Percentiles rank a stretch among this genome's conserved stretches.
phyloP scores from a whole-genome alignment of 2,888 invertebrate species.

The Myopa tessellatipennis region DNA sequence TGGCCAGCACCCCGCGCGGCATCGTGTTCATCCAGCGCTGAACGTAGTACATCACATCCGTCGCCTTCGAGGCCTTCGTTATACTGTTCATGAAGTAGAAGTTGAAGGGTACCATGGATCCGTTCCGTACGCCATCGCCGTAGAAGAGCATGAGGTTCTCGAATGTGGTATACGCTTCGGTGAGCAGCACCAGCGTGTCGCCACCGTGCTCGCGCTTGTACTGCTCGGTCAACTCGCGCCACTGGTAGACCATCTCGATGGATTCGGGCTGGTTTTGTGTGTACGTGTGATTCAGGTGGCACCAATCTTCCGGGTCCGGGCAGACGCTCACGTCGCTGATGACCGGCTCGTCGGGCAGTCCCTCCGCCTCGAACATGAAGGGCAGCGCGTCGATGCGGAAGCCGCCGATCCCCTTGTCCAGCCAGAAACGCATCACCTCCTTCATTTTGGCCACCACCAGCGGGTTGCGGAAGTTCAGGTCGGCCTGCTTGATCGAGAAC shows the following conservation, averaged over 20 bases:
- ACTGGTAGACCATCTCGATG: slow-evolving; percentile 74
- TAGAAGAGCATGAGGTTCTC: slow-evolving; percentile 75
- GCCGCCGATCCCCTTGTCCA: slow-evolving; percentile 84
- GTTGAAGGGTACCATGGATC: slow-evolving; percentile 81
- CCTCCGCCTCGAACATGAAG: slow-evolving; percentile 67
- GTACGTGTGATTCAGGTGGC: slow-evolving; percentile 46
- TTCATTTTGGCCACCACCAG: slow-evolving; percentile 75
- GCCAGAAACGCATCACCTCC: slow-evolving; percentile 78
- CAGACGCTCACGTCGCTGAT: slow-evolving; percentile 45
- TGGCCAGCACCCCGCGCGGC: slow-evolving; percentile 72
- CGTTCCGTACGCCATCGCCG: slow-evolving; percentile 69
- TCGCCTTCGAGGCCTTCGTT: slow-evolving; percentile 67
- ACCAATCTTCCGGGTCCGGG: slow-evolving; percentile 46
- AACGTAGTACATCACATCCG: slow-evolving; percentile 72
- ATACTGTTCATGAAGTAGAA: slow-evolving; percentile 75
- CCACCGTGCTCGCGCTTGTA: slow-evolving; percentile 64
- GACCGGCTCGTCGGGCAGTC: slow-evolving; percentile 71
- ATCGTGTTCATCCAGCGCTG: slow-evolving; percentile 74
- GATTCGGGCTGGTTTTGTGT: slow-evolving; percentile 68
- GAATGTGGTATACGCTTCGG: slow-evolving; percentile 76
- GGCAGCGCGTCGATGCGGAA: slow-evolving; percentile 82
- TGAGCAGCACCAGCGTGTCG: slow-evolving; percentile 75
- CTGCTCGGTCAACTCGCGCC: slow-evolving; percentile 73
- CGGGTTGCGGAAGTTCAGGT: slow-evolving; percentile 81
- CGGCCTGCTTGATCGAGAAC: slow-evolving; percentile 78